Conservation (phyloP, 2,797 vertebrate genomes). For the Sebastes flavidus region DNA sequence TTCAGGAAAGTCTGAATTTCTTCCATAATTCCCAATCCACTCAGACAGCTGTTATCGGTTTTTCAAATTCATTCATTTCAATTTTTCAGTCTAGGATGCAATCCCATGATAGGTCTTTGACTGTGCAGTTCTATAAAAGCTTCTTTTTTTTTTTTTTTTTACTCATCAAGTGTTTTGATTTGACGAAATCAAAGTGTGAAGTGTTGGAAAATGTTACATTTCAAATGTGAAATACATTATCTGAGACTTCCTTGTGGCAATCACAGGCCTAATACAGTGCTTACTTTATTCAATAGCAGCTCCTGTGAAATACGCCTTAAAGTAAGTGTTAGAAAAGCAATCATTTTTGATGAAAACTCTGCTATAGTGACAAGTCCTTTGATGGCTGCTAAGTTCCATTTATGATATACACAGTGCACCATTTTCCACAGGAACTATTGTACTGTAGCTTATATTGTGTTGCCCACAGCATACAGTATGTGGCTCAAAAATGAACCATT, state of each 20-base stretch:
- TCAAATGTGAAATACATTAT: slow-evolving; percentile 27
- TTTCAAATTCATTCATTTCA: slow-evolving; percentile 31
- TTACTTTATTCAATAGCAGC: slow-evolving; percentile 15
- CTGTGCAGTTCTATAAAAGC: background rate
- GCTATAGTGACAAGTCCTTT: background rate
- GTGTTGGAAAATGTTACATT: slow-evolving; percentile 12
- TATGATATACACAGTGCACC: background rate
- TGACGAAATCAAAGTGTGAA: slow-evolving; percentile 13
- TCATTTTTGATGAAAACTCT: slow-evolving; percentile 11
- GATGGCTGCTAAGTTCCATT: slow-evolving; percentile 23
- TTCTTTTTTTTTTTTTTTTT: background rate
- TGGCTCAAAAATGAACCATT: background rate
- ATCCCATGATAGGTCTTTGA: slow-evolving; percentile 15
- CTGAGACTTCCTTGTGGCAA: slow-evolving; percentile 2
- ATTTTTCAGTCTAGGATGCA: background rate
- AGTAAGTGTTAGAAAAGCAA: slow-evolving; percentile 15
- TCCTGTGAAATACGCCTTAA: slow-evolving; percentile 13
- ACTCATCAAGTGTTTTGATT: slow-evolving; percentile 36
- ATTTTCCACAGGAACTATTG: slow-evolving; percentile 14
- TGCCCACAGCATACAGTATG: background rate
- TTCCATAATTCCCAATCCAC: slow-evolving; percentile 38
- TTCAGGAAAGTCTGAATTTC: slow-evolving; percentile 29
- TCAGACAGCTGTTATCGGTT: slow-evolving; percentile 33
- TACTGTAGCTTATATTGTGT: background rate
- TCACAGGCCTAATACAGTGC: background rate